Base-by-base conservation (phyloP, 2,113 vertebrate genomes). In the Maccullochella peelii region DNA sequence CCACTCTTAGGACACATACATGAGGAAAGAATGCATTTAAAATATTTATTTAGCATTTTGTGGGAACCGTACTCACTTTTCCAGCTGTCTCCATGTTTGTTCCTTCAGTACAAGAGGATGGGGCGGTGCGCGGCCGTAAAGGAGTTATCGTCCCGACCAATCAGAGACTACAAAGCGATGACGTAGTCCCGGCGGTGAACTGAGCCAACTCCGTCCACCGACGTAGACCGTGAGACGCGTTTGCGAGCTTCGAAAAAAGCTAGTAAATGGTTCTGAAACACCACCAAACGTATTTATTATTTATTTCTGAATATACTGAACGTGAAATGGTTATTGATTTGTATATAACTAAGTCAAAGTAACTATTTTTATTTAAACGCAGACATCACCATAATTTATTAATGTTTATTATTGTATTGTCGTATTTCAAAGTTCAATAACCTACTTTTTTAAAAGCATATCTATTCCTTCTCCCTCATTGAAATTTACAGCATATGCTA, bases 51-150 rank as follows among this genome's bases (percentile, higher is more conserved):
- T 21, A 0, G 16, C 12, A 30, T 36, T 86, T 58, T 1, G 0
- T 12, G 15, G 2, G 54, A 73, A 50, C 2, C 3, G 4, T 1
- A 88, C 95, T 94, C 82, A 96, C 95, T 93, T 95, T 78, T 0
- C 95, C 95, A 69, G 84, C 90, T 47, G 95, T 95, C 73, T 93
- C 94, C 95, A 96, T 96, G 87, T 83, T 91, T 1, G 23, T 8
- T 74, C 6, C 50, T 79, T 49, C 33, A 1, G 49, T 18, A 23
- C 20, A 38, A 72, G 23, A 36, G 40, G 52, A 10, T 0, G 55
- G 27, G 59, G 63, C 6, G 14, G n/a, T 0, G 36, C 44, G 52
- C 6, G 14, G 62, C 80, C 85, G 82, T 76, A 83, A 84, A 86
- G 69, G 18, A 85, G 62, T 73, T 40, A 1, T 10, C 16, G 2